Percentiles rank a stretch among this genome's conserved stretches.
Conservation (phyloP, 1,140 invertebrate genomes). For the Dreissena rostriformis region DNA sequence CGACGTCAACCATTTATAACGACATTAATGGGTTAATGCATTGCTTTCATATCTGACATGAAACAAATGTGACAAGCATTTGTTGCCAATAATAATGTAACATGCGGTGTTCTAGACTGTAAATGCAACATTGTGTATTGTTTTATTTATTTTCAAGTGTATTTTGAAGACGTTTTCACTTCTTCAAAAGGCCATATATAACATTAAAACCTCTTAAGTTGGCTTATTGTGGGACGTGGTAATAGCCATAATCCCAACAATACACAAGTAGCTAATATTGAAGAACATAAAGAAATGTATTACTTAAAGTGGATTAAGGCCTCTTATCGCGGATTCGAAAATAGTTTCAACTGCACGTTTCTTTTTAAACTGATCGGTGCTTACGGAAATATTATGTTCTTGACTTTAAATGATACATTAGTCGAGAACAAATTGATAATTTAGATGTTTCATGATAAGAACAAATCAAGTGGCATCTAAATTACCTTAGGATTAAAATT, state of each 20-base stretch:
- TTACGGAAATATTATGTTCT: constrained; percentile 35
- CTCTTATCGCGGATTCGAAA: constrained; percentile 24
- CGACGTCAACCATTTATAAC: too few relatives aligned
- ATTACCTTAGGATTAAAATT: constrained; percentile 4
- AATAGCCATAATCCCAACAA: constrained; percentile 35
- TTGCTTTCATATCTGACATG: too few relatives aligned
- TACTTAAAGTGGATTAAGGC: constrained; percentile 37
- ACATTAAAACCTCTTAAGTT: constrained; percentile 24
- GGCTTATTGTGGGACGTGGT: constrained; percentile 30
- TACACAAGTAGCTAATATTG: constrained; percentile 41
- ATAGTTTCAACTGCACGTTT: constrained; percentile 9
- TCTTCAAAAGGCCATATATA: constrained; percentile 12
- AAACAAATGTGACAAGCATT: too few relatives aligned
- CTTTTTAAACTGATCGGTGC: constrained; percentile 28
- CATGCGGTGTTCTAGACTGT: too few relatives aligned
- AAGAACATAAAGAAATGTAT: constrained; percentile 41
- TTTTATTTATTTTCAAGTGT: not conserved
- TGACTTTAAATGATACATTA: constrained; percentile 53
- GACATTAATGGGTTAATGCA: too few relatives aligned
- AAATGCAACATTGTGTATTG: too few relatives aligned
- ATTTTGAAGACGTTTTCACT: constrained; percentile 1
- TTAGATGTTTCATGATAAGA: constrained; percentile 21
- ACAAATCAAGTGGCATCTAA: constrained; percentile 15
- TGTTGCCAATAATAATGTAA: too few relatives aligned
- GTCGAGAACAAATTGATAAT: constrained; percentile 11